Percentiles rank a stretch among this genome's conserved stretches.
phyloP scores from a whole-genome alignment of 2,113 vertebrate species.

The Tachysurus fulvidraco region DNA sequence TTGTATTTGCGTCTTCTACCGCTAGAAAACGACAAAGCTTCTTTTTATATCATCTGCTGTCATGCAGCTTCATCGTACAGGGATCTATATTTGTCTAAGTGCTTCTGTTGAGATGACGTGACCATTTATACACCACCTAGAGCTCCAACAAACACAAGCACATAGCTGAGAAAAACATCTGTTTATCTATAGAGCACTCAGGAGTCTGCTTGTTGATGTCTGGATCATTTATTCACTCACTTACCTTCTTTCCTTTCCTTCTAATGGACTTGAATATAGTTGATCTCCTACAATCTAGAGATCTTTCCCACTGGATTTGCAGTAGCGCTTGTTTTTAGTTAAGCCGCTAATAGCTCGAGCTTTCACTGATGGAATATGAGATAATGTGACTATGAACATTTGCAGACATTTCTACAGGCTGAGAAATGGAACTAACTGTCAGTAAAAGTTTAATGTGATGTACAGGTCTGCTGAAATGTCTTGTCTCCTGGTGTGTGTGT shows the following conservation, averaged over 20 bases:
- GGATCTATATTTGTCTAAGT: neutral
- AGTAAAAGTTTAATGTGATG: neutral
- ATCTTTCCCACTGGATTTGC: neutral
- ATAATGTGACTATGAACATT: constrained; percentile 10
- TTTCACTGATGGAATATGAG: constrained; percentile 21
- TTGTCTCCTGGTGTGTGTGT: neutral
- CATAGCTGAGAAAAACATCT: neutral
- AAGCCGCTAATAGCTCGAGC: neutral
- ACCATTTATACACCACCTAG: neutral
- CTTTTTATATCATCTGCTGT: neutral
- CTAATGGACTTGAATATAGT: neutral
- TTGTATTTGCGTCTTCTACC: neutral
- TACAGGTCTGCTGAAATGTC: neutral
- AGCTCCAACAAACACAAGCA: neutral
- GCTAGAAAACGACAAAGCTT: neutral
- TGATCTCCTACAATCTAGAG: neutral
- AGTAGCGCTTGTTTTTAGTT: constrained; percentile 13
- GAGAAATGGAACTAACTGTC: neutral
- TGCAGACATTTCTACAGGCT: neutral
- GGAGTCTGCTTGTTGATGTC: constrained; percentile 7
- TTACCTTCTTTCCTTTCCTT: neutral
- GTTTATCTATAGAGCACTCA: neutral
- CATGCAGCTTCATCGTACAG: neutral
- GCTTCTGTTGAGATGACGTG: neutral
- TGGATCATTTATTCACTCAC: neutral